phyloP scores from a whole-genome alignment of 2,113 vertebrate species.

The Acanthisitta chloris region DNA sequence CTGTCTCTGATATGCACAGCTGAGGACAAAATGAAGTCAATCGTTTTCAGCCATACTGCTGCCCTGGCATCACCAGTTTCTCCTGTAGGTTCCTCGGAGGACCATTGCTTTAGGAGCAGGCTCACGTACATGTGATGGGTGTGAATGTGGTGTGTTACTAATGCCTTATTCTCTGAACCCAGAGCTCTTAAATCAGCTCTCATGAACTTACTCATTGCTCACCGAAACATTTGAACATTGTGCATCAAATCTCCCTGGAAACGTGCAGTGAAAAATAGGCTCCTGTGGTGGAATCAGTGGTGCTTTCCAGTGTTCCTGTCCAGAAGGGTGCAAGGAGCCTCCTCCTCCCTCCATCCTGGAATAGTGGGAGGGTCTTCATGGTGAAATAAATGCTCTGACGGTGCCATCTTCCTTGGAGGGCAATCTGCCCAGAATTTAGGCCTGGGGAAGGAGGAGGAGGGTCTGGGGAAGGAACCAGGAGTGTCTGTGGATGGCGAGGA shows the following conservation, averaged over 20 bases:
- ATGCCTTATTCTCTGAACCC: background rate
- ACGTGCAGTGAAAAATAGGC: background rate
- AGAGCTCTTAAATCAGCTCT: background rate
- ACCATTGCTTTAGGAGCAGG: background rate
- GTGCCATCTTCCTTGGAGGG: background rate
- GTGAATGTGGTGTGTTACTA: background rate
- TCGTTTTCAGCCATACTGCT: background rate
- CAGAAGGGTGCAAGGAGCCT: background rate
- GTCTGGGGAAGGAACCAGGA: background rate
- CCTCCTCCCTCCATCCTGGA: background rate
- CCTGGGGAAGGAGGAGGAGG: background rate
- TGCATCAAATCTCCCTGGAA: background rate
- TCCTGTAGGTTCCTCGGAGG: background rate
- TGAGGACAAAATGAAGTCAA: background rate
- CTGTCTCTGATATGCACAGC: background rate
- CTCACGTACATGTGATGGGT: accelerated
- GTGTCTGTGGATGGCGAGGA: accelerated
- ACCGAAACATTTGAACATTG: background rate
- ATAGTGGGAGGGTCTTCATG: background rate
- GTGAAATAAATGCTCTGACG: background rate
- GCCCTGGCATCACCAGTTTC: background rate
- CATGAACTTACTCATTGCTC: background rate
- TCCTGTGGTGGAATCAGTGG: background rate
- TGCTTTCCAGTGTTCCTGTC: background rate
- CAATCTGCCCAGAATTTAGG: background rate